phyloP scores from a whole-genome alignment of 2,113 vertebrate species.

The Burhinus bistriatus region DNA sequence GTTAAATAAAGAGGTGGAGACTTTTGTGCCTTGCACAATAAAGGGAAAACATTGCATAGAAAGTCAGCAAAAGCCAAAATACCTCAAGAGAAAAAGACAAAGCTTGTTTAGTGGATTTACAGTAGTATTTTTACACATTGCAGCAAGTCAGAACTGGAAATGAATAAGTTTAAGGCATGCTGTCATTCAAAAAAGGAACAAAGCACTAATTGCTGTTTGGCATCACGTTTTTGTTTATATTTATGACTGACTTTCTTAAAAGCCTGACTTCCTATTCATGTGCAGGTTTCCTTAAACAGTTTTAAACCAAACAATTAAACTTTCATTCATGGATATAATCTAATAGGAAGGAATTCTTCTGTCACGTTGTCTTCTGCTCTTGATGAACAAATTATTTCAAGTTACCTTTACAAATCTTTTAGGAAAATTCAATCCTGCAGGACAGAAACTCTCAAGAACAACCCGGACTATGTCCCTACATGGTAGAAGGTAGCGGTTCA shows the following conservation, averaged over 20 bases:
- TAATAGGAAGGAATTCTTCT: slow-evolving; percentile 17
- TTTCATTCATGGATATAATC: slow-evolving; percentile 42
- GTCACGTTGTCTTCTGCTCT: background rate
- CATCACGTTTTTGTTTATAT: slow-evolving; percentile 53
- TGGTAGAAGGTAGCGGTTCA: background rate
- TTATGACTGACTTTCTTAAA: slow-evolving; percentile 57
- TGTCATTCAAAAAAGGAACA: slow-evolving; percentile 62
- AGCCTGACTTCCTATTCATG: slow-evolving; percentile 48
- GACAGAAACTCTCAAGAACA: background rate
- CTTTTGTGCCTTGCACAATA: background rate
- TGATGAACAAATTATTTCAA: slow-evolving; percentile 11
- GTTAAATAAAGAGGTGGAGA: background rate
- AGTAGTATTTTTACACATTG: slow-evolving; percentile 3
- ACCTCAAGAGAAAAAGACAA: background rate
- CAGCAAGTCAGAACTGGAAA: slow-evolving; percentile 50
- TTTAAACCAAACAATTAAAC: slow-evolving; percentile 57
- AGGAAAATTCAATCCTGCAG: background rate
- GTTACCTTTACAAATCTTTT: background rate
- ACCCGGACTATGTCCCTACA: background rate
- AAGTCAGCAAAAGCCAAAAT: background rate
- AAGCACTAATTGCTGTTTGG: slow-evolving; percentile 55
- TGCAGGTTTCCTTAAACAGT: slow-evolving; percentile 42
- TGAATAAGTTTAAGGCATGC: background rate
- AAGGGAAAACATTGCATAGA: background rate
- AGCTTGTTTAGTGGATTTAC: background rate